phyloP scores from a whole-genome alignment of 1,140 invertebrate species.

The Scaptomyza graminum region DNA sequence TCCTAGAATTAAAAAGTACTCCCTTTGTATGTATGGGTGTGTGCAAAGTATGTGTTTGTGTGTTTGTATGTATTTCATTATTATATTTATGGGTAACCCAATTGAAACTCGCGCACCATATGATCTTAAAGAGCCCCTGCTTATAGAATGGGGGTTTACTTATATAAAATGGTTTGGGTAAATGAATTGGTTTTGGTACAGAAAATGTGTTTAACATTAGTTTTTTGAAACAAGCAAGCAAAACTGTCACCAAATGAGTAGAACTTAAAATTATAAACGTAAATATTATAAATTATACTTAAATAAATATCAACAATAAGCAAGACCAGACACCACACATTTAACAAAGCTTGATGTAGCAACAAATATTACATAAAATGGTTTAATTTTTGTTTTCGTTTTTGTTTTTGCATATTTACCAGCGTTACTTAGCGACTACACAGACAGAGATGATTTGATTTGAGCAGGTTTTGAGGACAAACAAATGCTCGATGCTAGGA shows the following conservation, averaged over 20 bases:
- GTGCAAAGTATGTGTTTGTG: constrained; percentile 21
- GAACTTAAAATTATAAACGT: constrained; percentile 59
- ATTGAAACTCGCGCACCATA: constrained; percentile 70
- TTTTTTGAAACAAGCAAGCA: constrained; percentile 55
- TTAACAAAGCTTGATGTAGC: constrained; percentile 40
- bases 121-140: constrained; percentile 36
- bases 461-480: not conserved
- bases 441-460: constrained; percentile 49
- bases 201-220: constrained; percentile 51
- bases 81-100: constrained; percentile 29
- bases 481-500: constrained; percentile 1
- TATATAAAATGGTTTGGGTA: constrained; percentile 23
- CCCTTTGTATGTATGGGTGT: not conserved
- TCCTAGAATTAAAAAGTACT: not conserved
- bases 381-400: constrained; percentile 4
- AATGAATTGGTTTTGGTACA: constrained; percentile 14
- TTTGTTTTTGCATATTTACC: constrained; percentile 69
- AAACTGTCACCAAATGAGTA: constrained; percentile 74
- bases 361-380: constrained; percentile 27
- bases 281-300: constrained; percentile 10
- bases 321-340: constrained; percentile 80
- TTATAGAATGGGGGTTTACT: constrained; percentile 54
- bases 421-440: constrained; percentile 74
- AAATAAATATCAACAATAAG: constrained; percentile 51
- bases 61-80: constrained; percentile 13